Base-by-base conservation (phyloP, 2,888 invertebrate genomes). In the Pachycephus smyrnensis region DNA sequence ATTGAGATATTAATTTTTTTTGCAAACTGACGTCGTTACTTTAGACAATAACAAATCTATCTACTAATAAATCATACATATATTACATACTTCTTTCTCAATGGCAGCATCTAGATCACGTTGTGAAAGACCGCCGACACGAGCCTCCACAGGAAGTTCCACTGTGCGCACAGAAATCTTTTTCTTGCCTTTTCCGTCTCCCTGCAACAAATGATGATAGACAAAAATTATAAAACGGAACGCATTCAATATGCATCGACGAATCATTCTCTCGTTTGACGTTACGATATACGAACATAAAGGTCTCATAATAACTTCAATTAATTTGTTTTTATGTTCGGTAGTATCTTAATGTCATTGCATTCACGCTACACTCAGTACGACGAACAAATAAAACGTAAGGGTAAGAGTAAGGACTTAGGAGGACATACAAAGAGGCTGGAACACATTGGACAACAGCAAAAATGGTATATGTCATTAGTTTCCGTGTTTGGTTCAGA, bases 91-190 rank as follows among this genome's bases (percentile, higher is more conserved):
- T 94, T 98, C 98, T 89, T 95, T 95, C 90, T 98, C 98, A 82
- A 95, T 92, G 78, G 95, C 95, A 73, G 92, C 92, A 88, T 96
- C 95, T 73, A 98, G 91, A 69, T 97, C 96, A 32, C 94, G 93
- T 84, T 94, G 94, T 2, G 95, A 92, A 88, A 95, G 95, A 77
- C 97, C 96, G 87, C 95, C 94, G 15, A 96, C 95, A 76, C 93
- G 92, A n/a, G 94, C 92, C 78, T 97, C 96, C 81, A 99, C 95
- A 0, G 97, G 96, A 81, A 99, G 93, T 84, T 98, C 98, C 79
- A 97, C 93, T 36, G 95, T 94, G 92, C 97, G 97, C 33, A 96
- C 94, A 9, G 95, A 92, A 80, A 95, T 94, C 91, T 98, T 98
- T 91, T 96, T 96, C 90, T 95, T 95, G 33, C 93, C 92, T 85